Conservation (phyloP, 2,888 invertebrate genomes). For the Apodemia zela region DNA sequence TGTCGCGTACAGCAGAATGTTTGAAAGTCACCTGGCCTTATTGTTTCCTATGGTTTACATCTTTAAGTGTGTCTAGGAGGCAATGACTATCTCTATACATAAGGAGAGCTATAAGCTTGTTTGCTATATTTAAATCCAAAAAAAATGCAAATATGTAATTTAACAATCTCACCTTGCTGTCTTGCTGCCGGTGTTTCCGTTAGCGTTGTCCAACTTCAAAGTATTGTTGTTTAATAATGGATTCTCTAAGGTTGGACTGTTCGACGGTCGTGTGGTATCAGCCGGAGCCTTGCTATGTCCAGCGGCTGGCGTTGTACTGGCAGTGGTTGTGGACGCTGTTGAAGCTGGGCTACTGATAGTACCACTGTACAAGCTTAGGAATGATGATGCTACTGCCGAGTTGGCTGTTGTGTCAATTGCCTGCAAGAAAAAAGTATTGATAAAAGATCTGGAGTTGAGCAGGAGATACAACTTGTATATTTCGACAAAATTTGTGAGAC, state of each 20-base stretch:
- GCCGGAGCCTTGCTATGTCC: conserved; percentile 61
- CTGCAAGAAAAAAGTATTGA: conserved; percentile 42
- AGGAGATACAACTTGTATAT: too few relatives aligned
- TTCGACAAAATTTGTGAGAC: too few relatives aligned
- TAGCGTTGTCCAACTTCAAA: conserved; percentile 70
- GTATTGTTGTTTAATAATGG: conserved; percentile 67
- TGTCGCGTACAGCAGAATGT: too few relatives aligned
- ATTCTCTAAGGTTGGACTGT: conserved; percentile 61
- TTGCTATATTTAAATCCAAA: too few relatives aligned
- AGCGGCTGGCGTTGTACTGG: conserved; percentile 44
- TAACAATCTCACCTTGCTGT: conserved; percentile 53
- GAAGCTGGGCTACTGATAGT: conserved; percentile 67
- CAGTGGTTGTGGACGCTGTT: conserved; percentile 53
- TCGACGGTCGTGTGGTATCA: conserved; percentile 58
- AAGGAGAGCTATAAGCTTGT: too few relatives aligned
- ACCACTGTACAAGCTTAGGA: conserved; percentile 74
- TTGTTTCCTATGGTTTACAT: too few relatives aligned
- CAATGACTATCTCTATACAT: too few relatives aligned
- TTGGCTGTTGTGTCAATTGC: conserved; percentile 82
- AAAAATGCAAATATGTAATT: too few relatives aligned
- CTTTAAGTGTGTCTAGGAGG: too few relatives aligned
- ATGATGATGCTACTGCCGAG: conserved; percentile 75
- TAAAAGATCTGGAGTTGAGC: neutral
- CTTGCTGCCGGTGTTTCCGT: conserved; percentile 73
- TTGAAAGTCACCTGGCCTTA: too few relatives aligned